phyloP scores from a whole-genome alignment of 2,797 vertebrate genomes.

The Sebastes hopkinsi region DNA sequence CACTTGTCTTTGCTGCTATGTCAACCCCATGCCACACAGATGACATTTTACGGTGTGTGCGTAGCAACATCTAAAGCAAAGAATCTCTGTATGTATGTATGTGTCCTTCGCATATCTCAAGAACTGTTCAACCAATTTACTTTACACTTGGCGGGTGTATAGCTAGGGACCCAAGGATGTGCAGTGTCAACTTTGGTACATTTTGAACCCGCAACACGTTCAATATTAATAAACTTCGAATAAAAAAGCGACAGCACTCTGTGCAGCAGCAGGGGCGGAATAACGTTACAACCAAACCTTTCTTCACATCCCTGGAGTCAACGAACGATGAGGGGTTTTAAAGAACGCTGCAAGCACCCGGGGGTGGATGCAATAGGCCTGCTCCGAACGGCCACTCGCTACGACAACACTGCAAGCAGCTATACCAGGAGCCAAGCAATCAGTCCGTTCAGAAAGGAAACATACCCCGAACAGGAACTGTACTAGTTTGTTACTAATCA shows the following conservation, averaged over 20 bases:
- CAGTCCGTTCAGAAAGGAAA: background rate
- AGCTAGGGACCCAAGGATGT: background rate
- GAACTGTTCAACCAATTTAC: background rate
- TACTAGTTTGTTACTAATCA: background rate
- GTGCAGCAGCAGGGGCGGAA: background rate
- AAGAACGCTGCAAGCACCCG: background rate
- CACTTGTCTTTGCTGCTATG: constrained; percentile 14
- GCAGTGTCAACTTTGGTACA: background rate
- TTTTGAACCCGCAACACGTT: background rate
- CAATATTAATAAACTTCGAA: background rate
- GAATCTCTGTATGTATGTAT: background rate
- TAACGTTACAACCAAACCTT: background rate
- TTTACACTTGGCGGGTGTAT: background rate
- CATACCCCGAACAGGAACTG: background rate
- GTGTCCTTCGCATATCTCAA: background rate
- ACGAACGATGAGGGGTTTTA: background rate
- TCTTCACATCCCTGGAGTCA: background rate
- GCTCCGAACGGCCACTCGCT: background rate
- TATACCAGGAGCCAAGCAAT: background rate
- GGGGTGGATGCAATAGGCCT: background rate
- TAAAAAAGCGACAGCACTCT: background rate
- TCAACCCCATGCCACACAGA: background rate
- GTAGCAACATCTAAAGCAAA: background rate
- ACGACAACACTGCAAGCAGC: background rate
- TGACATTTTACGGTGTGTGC: background rate